Evolutionary conservation across 2,797 vertebrate species (phyloP).

Genomic region (Rhyacichthys aspro): DNA sequence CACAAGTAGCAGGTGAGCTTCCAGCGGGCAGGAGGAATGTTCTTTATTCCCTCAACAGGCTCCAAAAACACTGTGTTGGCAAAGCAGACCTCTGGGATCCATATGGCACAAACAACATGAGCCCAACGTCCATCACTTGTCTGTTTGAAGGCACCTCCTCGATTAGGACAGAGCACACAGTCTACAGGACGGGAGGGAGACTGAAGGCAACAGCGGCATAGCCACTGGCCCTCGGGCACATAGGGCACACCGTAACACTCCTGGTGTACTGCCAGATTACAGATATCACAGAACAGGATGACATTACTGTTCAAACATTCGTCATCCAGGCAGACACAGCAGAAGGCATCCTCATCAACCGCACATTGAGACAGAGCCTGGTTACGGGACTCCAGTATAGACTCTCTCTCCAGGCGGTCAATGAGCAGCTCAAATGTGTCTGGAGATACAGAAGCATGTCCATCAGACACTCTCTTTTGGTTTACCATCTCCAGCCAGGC

Average conservation of each 20-base stretch:
- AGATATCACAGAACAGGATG: conserved; percentile 98
- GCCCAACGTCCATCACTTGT: conserved; percentile 97
- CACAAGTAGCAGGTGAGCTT: conserved; percentile 97
- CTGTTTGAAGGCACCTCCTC: conserved; percentile 98
- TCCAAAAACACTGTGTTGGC: conserved; percentile 98
- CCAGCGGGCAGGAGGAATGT: conserved; percentile 95
- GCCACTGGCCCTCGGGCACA: conserved; percentile 97
- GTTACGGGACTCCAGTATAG: conserved; percentile 91
- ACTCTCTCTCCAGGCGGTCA: conserved; percentile 93
- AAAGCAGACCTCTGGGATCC: conserved; percentile 99
- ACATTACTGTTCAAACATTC: conserved; percentile 99
- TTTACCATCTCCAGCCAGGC: conserved; percentile 98
- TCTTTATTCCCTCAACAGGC: conserved; percentile 95
- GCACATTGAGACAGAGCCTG: conserved; percentile 88
- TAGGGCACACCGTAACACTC: conserved; percentile 99
- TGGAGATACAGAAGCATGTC: conserved; percentile 86
- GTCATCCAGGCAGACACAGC: conserved; percentile 96
- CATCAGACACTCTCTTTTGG: conserved; percentile 90
- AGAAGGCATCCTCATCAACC: conserved; percentile 94
- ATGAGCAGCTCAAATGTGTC: conserved; percentile 94
- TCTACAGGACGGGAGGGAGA: conserved; percentile 94
- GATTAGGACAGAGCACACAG: conserved; percentile 96
- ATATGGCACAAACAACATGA: conserved; percentile 98
- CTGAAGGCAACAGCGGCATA: conserved; percentile 97
- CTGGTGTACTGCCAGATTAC: conserved; percentile 97